Conservation (phyloP, 2,113 vertebrate species). For the Sinocyclocheilus maitianheensis region DNA sequence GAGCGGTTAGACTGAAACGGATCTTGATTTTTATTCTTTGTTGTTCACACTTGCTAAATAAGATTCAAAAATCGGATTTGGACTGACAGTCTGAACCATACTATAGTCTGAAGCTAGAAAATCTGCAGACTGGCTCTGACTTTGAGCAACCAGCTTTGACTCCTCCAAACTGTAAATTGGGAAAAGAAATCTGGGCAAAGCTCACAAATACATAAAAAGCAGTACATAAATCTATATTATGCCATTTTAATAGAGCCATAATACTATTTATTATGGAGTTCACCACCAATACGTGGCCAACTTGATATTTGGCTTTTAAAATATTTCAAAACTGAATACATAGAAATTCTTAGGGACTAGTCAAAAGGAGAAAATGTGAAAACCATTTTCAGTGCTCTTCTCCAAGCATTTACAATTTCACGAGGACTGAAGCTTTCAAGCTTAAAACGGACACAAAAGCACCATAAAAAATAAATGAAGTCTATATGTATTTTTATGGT, state of each 20-base stretch:
- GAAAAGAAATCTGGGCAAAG: background rate
- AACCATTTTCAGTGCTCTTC: background rate
- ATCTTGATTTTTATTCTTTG: too few species aligned
- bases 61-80: too few species aligned
- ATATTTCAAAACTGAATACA: background rate
- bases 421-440: background rate
- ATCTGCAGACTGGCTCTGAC: background rate
- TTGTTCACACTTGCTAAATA: too few species aligned
- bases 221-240: background rate
- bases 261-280: background rate
- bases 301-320: background rate
- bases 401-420: background rate
- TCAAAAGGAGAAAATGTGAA: background rate
- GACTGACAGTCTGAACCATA: background rate
- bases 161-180: too few species aligned
- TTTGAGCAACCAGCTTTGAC: too few species aligned
- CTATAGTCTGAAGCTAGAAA: background rate
- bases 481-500: background rate
- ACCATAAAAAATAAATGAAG: background rate
- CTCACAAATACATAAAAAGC: background rate
- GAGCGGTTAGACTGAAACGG: too few species aligned
- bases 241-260: background rate
- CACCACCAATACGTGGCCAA: background rate
- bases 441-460: background rate
- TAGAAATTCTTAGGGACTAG: background rate